Percentiles rank a stretch among this genome's conserved stretches.
phyloP scores from a whole-genome alignment of 2,888 invertebrate genomes.

The Trissolcus japonicus region DNA sequence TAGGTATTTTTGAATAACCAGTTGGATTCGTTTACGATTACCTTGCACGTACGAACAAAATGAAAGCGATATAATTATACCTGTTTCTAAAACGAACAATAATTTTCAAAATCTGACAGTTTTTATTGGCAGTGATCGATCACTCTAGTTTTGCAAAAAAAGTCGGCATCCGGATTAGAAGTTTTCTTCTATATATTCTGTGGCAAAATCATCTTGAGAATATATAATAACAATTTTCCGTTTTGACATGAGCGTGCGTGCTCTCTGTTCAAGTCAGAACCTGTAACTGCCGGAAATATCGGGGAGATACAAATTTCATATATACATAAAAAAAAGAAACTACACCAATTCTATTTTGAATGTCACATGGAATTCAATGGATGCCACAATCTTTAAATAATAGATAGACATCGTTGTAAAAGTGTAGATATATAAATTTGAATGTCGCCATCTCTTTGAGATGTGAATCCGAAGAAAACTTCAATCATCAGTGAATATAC shows the following conservation, averaged over 20 bases:
- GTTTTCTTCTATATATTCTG: constrained; percentile 23
- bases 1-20: constrained; percentile 6
- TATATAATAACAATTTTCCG: constrained; percentile 47
- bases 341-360: constrained; percentile 30
- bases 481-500: constrained; percentile 38
- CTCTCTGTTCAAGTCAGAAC: constrained; percentile 31
- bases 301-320: constrained; percentile 20
- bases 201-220: constrained; percentile 18
- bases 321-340: constrained; percentile 8
- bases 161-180: constrained; percentile 47
- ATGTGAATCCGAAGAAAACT: constrained; percentile 33
- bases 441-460: constrained; percentile 42
- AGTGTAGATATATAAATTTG: constrained; percentile 43
- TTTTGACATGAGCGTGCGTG: constrained; percentile 38
- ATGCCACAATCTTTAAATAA: constrained; percentile 45
- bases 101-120: constrained; percentile 24
- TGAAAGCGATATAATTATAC: neutral
- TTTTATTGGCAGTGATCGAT: constrained; percentile 47
- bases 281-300: constrained; percentile 44
- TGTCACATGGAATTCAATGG: constrained; percentile 36
- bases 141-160: constrained; percentile 37
- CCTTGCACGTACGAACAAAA: neutral
- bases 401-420: constrained; percentile 32
- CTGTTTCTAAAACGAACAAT: neutral
- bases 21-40: too few relatives aligned